Evolutionary conservation across 2,797 vertebrate species (phyloP).

Genomic region (Acanthurus leucopareius): DNA sequence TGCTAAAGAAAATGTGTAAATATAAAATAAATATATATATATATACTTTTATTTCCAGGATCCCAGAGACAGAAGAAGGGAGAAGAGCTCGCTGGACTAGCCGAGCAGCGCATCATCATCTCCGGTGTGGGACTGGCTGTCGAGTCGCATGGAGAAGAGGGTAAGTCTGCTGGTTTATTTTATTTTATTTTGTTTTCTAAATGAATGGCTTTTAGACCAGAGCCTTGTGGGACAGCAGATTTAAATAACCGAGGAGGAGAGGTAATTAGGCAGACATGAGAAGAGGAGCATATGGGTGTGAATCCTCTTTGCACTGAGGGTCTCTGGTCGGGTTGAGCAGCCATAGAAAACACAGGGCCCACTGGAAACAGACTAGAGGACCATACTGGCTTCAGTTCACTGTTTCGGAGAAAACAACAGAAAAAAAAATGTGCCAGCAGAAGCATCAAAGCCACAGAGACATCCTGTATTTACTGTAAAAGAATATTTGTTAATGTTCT

Average conservation of each 20-base stretch:
- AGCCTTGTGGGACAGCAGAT: neutral
- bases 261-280: constrained; percentile 28
- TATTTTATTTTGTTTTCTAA: neutral
- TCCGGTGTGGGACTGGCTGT: constrained; percentile 81
- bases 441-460: neutral
- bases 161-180: constrained; percentile 74
- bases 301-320: constrained; percentile 40
- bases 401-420: constrained; percentile 14
- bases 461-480: neutral
- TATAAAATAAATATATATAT: neutral
- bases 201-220: constrained; percentile 6
- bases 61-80: constrained; percentile 56
- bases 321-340: constrained; percentile 38
- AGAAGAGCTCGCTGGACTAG: constrained; percentile 74
- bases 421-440: constrained; percentile 1
- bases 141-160: constrained; percentile 89
- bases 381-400: constrained; percentile 21
- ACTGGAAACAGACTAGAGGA: constrained; percentile 44
- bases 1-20: constrained; percentile 1
- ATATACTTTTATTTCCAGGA: constrained; percentile 67
- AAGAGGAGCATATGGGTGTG: constrained; percentile 49
- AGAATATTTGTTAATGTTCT: neutral
- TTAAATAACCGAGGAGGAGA: neutral
- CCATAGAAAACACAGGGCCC: constrained; percentile 62
- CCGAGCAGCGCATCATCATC: constrained; percentile 80